phyloP scores from a whole-genome alignment of 2,888 invertebrate species.

The Abscondita cerata region DNA sequence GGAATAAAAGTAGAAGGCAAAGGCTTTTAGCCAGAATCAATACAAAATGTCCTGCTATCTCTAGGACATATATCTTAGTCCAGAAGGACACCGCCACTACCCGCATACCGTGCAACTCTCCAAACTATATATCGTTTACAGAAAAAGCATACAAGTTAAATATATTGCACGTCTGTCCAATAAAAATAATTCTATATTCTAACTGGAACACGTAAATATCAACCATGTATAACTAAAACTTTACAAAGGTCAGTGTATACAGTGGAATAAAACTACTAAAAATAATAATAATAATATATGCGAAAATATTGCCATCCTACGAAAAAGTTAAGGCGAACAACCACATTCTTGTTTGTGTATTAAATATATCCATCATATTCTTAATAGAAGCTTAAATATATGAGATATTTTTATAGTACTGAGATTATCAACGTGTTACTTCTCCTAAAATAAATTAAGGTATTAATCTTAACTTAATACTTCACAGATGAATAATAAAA shows the following conservation, averaged over 20 bases:
- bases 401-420: too few species aligned
- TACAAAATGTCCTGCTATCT: slow-evolving; percentile 55
- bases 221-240: slow-evolving; percentile 23
- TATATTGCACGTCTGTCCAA: slow-evolving; percentile 35
- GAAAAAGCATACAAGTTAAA: slow-evolving; percentile 34
- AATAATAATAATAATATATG: slow-evolving; percentile 9
- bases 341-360: too few species aligned
- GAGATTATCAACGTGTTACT: too few species aligned
- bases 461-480: too few species aligned
- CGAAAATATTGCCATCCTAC: not conserved
- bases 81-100: slow-evolving; percentile 55
- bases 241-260: slow-evolving; percentile 15
- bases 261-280: slow-evolving; percentile 15
- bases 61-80: slow-evolving; percentile 55
- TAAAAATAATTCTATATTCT: slow-evolving; percentile 35
- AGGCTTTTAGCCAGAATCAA: slow-evolving; percentile 58
- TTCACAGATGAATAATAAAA: too few species aligned
- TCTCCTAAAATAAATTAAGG: too few species aligned
- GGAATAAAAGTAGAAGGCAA: slow-evolving; percentile 45
- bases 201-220: slow-evolving; percentile 31
- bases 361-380: too few species aligned
- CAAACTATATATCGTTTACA: slow-evolving; percentile 35
- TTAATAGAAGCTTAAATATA: too few species aligned
- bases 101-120: slow-evolving; percentile 47
- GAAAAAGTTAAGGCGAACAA: not conserved